phyloP scores from a whole-genome alignment of 2,113 vertebrate genomes.

The Cercopithecus mona region DNA sequence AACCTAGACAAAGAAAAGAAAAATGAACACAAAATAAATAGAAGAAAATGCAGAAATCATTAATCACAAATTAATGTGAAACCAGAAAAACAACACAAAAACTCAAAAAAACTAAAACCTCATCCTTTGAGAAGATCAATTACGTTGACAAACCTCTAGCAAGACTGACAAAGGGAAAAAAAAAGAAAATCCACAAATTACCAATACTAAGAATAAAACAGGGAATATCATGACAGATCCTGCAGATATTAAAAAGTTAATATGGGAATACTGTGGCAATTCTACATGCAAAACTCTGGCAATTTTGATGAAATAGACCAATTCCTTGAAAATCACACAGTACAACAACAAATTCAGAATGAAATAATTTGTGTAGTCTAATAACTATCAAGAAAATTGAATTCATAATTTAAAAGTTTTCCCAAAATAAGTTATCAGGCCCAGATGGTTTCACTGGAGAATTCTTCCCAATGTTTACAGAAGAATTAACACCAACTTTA shows the following conservation, averaged over 20 bases:
- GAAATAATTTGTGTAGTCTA: neutral
- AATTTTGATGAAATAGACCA: neutral
- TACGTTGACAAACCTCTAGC: neutral
- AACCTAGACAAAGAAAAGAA: neutral
- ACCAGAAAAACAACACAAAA: neutral
- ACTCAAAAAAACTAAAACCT: neutral
- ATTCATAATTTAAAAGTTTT: neutral
- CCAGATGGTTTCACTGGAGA: neutral
- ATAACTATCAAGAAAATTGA: slow-evolving; percentile 28
- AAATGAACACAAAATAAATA: neutral
- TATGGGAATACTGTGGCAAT: neutral
- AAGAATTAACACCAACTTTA: neutral
- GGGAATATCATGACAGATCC: neutral
- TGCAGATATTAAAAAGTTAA: neutral
- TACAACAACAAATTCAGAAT: neutral
- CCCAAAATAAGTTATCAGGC: neutral
- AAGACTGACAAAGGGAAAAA: neutral
- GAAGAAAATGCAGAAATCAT: neutral
- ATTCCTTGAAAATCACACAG: neutral
- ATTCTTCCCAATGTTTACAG: slow-evolving; percentile 15
- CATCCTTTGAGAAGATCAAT: neutral
- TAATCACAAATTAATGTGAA: neutral
- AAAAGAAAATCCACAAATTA: neutral
- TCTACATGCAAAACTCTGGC: neutral
- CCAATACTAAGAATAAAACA: neutral